Conservation (phyloP, 2,113 vertebrate species). For the Eptesicus fuscus region DNA sequence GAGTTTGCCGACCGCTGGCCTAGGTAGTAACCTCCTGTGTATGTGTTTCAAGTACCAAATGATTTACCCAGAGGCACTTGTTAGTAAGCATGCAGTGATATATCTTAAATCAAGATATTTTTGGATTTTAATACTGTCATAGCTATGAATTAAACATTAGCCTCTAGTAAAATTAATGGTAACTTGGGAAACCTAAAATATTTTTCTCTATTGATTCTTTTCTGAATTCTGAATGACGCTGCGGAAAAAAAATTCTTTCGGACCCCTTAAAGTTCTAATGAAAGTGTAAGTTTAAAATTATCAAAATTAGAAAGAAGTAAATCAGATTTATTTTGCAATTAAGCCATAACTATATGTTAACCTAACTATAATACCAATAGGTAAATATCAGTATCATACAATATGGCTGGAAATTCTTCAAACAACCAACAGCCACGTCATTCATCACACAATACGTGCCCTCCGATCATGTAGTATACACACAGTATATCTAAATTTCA, state of each 20-base stretch:
- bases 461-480: background rate
- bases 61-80: background rate
- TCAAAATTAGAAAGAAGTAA: slow-evolving; percentile 25
- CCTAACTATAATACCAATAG: background rate
- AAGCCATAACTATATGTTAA: background rate
- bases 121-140: background rate
- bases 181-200: slow-evolving; percentile 14
- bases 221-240: slow-evolving; percentile 17
- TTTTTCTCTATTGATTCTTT: background rate
- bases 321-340: slow-evolving; percentile 20
- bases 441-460: background rate
- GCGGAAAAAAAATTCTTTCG: background rate
- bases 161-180: background rate
- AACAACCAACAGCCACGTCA: background rate
- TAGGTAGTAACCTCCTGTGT: too few relatives aligned
- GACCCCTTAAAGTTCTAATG: background rate
- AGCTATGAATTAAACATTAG: slow-evolving; percentile 2
- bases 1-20: too few relatives aligned
- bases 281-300: background rate
- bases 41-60: background rate
- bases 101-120: background rate
- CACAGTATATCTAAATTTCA: background rate
- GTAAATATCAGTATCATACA: background rate
- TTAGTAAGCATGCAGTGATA: background rate
- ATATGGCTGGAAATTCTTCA: background rate